Evolutionary conservation across 2,888 invertebrate species (phyloP).

Genomic region (Cheiracanthium punctorium): DNA sequence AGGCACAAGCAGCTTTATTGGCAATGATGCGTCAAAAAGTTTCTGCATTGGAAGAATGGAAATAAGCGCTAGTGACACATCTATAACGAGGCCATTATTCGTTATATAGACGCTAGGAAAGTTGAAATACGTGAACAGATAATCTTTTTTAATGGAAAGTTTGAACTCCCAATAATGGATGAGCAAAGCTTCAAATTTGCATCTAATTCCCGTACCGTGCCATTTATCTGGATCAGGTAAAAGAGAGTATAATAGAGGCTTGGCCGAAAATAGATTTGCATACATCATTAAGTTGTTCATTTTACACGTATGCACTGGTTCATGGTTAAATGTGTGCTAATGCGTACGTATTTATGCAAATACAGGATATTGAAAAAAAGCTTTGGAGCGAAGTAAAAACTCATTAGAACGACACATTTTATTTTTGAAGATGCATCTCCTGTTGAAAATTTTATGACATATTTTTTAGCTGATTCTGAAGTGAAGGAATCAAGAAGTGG

Average conservation of each 20-base stretch:
- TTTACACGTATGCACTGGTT: too few relatives aligned
- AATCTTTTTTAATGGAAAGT: slow-evolving; percentile 50
- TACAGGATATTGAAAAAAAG: too few relatives aligned
- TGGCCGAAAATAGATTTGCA: not conserved
- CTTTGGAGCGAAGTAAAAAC: too few relatives aligned
- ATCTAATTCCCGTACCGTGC: not conserved
- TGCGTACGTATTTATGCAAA: too few relatives aligned
- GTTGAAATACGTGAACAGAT: slow-evolving; percentile 12
- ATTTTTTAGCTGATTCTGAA: too few relatives aligned
- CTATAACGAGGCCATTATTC: slow-evolving; percentile 37
- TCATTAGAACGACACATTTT: too few relatives aligned
- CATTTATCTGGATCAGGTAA: slow-evolving; percentile 33
- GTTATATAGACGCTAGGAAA: slow-evolving; percentile 17
- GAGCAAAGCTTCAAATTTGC: slow-evolving; percentile 16
- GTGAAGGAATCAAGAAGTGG: too few relatives aligned
- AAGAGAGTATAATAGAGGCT: not conserved
- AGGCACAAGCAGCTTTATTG: slow-evolving; percentile 31
- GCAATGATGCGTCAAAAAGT: slow-evolving; percentile 46
- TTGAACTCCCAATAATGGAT: slow-evolving; percentile 41
- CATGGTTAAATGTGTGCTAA: too few relatives aligned
- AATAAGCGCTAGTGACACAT: not conserved
- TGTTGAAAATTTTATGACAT: too few relatives aligned
- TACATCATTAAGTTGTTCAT: not conserved
- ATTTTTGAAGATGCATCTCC: too few relatives aligned
- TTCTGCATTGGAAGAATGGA: slow-evolving; percentile 7